Evolutionary conservation across 2,113 vertebrate species (phyloP), one percentile per base, ranked within the genome.

Genomic region (Myxocyprinus asiaticus): DNA sequence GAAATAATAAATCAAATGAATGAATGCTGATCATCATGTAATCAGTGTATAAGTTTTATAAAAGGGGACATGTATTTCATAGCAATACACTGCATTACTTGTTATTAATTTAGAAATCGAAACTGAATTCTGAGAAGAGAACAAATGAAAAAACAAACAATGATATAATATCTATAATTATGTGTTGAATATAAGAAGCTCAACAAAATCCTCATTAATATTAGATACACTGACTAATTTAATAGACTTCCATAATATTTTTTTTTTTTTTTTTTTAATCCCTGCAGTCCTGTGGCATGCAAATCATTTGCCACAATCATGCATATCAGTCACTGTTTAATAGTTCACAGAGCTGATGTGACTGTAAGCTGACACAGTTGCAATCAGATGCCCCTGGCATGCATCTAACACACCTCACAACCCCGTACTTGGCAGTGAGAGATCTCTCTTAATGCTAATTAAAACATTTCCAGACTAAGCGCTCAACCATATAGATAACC

Each of bases 311-410:
- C 61, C 73, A 65, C 73, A 15, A 9, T 53, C 73, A 76, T 65
- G 73, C 73, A 64, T 7, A 48, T 53, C 73, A 64, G 61, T 65
- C 47, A 53, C 47, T 53, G 7, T 76, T 65, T 48, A 43, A 61
- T 33, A 74, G 15, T 50, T 17, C 7, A 64, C 50, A 44, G 17
- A 66, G 81, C n/a, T n/a, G n/a, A n/a, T n/a, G n/a, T n/a, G n/a
- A n/a, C 61, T 59, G 70, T n/a, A 76, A 76, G 73, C 73, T 33
- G 73, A 58, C 42, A 44, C 44, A 3, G 56, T 45, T 73, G 43
- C 67, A 58, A 66, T 80, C 17, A 55, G n/a, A 64, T 61, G 62
- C n/a, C 64, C 80, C 66, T 61, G 74, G 66, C 74, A 82, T 80
- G 82, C 82, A 76, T 75, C 74, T 78, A 48, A 61, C 61, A 42